Evolutionary conservation across 2,888 invertebrate genomes (phyloP).

Genomic region (Rhogogaster chlorosoma): DNA sequence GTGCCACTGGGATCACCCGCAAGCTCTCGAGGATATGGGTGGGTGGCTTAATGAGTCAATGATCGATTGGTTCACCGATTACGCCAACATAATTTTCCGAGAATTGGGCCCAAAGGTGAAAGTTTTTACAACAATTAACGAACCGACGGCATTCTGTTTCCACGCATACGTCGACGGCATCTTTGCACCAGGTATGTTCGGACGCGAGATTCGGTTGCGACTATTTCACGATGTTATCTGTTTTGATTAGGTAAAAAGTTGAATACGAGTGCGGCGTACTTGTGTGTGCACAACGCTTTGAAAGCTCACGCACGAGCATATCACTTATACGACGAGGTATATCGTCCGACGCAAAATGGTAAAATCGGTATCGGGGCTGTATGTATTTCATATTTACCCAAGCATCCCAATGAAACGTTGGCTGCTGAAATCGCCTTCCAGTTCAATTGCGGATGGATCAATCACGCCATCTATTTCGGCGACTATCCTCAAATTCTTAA

Average conservation of each 20-base stretch:
- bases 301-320: constrained; percentile 87
- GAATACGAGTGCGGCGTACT: constrained; percentile 79
- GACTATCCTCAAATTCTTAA: constrained; percentile 80
- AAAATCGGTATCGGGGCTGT: constrained; percentile 64
- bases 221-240: background rate
- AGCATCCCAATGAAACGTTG: constrained; percentile 55
- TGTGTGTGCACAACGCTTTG: constrained; percentile 86
- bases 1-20: constrained; percentile 81
- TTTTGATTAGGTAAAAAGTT: background rate
- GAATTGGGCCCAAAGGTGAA: constrained; percentile 83
- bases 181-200: constrained; percentile 61
- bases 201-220: background rate
- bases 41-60: constrained; percentile 86
- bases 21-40: constrained; percentile 83
- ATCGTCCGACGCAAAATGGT: constrained; percentile 81
- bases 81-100: constrained; percentile 81
- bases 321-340: constrained; percentile 82
- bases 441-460: constrained; percentile 78
- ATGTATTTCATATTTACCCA: constrained; percentile 59
- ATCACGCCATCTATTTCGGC: constrained; percentile 79
- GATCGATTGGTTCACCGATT: constrained; percentile 83
- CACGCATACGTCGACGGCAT: constrained; percentile 79
- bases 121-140: constrained; percentile 88
- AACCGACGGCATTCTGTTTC: constrained; percentile 82
- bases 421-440: constrained; percentile 65